Conservation (phyloP, 2,797 vertebrate genomes). For the Cyclopterus lumpus region DNA sequence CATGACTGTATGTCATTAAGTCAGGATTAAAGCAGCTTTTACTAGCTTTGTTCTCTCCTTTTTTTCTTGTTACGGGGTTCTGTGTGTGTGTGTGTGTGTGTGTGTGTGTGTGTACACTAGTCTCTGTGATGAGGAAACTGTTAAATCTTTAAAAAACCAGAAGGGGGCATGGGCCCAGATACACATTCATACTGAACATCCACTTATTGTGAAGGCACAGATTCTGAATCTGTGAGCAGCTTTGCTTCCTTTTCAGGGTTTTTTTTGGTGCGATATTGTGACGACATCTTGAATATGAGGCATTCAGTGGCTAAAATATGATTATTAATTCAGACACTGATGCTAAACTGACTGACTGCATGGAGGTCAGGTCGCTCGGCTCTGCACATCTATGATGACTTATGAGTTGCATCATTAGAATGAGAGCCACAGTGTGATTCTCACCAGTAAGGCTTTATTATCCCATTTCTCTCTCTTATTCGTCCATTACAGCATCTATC, state of each 20-base stretch:
- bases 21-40: constrained; percentile 69
- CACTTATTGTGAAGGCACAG: neutral
- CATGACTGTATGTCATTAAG: constrained; percentile 50
- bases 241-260: constrained; percentile 7
- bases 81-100: constrained; percentile 26
- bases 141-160: constrained; percentile 36
- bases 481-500: constrained; percentile 45
- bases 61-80: constrained; percentile 28
- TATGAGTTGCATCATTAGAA: constrained; percentile 62
- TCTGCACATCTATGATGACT: constrained; percentile 38
- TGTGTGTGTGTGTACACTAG: constrained; percentile 19
- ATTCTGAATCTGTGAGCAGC: constrained; percentile 9
- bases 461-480: constrained; percentile 47
- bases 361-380: constrained; percentile 39
- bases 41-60: constrained; percentile 55
- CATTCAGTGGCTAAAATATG: constrained; percentile 27
- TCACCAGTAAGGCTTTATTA: constrained; percentile 50
- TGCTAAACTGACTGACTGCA: constrained; percentile 29
- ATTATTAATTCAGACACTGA: constrained; percentile 41
- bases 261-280: constrained; percentile 24
- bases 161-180: constrained; percentile 5
- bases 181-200: constrained; percentile 12
- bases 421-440: constrained; percentile 45
- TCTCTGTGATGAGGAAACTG: constrained; percentile 30
- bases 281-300: constrained; percentile 20